Evolutionary conservation across 1,140 invertebrate species (phyloP), one percentile per base, ranked within the genome.

Genomic region (Battus philenor): DNA sequence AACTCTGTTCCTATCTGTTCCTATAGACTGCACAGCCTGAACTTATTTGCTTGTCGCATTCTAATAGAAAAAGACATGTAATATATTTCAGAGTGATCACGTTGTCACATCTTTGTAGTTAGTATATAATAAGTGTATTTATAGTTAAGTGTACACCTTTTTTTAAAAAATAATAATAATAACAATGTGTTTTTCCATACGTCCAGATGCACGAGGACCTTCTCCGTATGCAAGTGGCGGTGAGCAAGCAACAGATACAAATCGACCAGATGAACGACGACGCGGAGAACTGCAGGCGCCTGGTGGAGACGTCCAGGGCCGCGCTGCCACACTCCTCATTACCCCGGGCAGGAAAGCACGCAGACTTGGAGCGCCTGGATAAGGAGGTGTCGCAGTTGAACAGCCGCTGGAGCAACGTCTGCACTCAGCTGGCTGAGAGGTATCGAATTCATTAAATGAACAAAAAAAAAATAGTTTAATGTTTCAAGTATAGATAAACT

Each of bases 331-430:
- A 86, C 56, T 44, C 77, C 6, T 84, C 86, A n/a, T 61, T 86
- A 16, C 78, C 89, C 83, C 24, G 92, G 87, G 44, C 90, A 87
- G 51, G 88, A 46, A 74, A 88, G 59, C 87, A 91, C 73, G 59
- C 93, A 91, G 98, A 99, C 86, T 90, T 99, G 44, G 97, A 98
- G 61, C 88, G 93, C 9, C 77, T 99, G n/a, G 97, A 99, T 72
- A 93, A 95, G 55, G 97, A 99, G 60, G 93, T 98, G 1, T 91
- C 94, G 53, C 91, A 93, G 63, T 82, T 99, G 2, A 95, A 94
- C 54, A 91, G 90, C 24, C 89, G 97, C 36, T 99, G 97, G 97
- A 94, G 93, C 59, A 95, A 93, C 57, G 92, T 98, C 7, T 96
- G 95, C 76, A 90, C 90, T 22, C 96, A 98, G 84, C 87, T 98